A percentile compares a stretch with the other conserved stretches of the same genome.
These are phyloP conservation scores for Seriola dumerili DNA, from an alignment of 2,113 vertebrate species.

Conservation along the genomic window DNA sequence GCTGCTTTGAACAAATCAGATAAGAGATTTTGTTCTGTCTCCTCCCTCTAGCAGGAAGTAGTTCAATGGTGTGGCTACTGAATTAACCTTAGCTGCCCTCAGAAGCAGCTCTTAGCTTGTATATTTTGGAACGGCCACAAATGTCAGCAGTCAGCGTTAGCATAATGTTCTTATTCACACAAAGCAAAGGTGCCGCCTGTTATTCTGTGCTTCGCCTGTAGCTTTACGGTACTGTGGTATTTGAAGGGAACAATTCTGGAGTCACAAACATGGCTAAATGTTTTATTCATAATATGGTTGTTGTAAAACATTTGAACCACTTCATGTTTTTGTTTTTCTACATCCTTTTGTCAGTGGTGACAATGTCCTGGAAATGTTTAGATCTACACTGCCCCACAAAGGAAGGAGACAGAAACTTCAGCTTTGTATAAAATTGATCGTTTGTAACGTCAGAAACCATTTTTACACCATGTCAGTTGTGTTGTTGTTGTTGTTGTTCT, in stretches of 20 bases:
- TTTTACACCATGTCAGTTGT: not conserved
- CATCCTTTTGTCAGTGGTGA: not conserved
- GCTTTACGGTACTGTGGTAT: not conserved
- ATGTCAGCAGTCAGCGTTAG: conserved; percentile 31
- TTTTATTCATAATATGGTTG: not conserved
- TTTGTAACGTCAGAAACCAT: not conserved
- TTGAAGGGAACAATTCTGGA: not conserved
- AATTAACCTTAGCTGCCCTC: conserved; percentile 31
- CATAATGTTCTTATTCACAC: conserved; percentile 11
- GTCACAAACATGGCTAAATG: not conserved
- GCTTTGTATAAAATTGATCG: not conserved
- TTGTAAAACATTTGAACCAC: not conserved
- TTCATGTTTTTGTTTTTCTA: not conserved
- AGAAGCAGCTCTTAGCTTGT: conserved; percentile 21
- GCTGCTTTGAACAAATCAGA: conserved; percentile 43
- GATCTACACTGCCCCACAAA: conserved; percentile 7
- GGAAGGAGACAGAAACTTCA: not conserved
- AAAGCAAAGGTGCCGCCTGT: not conserved
- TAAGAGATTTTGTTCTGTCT: conserved; percentile 42
- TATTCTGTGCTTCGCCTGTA: not conserved
- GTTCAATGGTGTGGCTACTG: conserved; percentile 31
- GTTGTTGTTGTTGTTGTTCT: not conserved
- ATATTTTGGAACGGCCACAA: conserved; percentile 58
- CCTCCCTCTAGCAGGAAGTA: conserved; percentile 55
- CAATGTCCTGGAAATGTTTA: not conserved